These are phyloP conservation scores for Pteronura brasiliensis DNA, from an alignment of 2,113 vertebrate species.

Conservation along the genomic window DNA sequence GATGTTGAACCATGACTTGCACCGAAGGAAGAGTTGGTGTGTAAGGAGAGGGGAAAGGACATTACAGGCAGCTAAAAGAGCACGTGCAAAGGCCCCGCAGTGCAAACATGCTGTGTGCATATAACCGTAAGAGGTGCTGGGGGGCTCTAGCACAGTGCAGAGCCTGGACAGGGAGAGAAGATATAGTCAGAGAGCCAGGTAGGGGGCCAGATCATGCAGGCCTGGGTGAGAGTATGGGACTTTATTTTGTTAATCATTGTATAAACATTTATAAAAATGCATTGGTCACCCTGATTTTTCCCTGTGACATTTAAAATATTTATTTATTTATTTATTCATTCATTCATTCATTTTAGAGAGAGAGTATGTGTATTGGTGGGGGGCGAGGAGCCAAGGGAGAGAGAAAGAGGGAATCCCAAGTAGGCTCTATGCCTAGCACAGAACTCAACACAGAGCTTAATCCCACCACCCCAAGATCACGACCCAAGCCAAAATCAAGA, in stretches of 20 bases:
- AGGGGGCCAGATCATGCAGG: not conserved
- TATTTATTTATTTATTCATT: not conserved
- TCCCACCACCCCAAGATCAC: not conserved
- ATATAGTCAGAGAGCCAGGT: not conserved
- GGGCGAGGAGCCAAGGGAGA: not conserved
- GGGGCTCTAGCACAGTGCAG: not conserved
- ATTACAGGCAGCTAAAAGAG: not conserved
- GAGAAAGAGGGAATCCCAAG: not conserved
- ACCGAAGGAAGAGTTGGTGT: not conserved
- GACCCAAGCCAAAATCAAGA: not conserved
- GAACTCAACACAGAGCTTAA: not conserved
- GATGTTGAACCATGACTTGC: not conserved
- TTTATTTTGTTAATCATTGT: not conserved
- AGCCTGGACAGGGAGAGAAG: not conserved
- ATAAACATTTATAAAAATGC: not conserved
- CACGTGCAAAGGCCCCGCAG: not conserved
- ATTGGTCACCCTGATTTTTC: not conserved
- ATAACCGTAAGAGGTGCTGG: not conserved
- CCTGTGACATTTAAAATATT: not conserved
- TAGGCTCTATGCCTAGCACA: not conserved
- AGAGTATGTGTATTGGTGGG: not conserved
- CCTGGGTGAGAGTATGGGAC: not conserved
- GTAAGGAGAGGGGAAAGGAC: not conserved
- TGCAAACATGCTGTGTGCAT: not conserved
- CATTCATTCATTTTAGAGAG: not conserved